Percentiles rank a stretch among this genome's conserved stretches.
These are phyloP conservation scores for Drosophila birchii DNA, from an alignment of 2,888 invertebrate species.

Conservation along the genomic window DNA sequence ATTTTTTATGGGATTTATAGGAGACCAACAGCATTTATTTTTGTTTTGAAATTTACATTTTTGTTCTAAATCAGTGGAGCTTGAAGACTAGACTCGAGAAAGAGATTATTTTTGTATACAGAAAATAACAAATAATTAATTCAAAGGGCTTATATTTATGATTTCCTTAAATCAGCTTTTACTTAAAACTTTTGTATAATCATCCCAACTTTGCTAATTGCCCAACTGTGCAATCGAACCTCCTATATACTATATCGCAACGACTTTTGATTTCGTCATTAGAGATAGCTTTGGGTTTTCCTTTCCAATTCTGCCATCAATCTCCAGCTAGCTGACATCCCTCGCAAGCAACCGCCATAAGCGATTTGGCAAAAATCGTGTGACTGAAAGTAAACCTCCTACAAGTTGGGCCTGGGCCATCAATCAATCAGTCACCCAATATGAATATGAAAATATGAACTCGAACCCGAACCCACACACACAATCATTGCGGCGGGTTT, in stretches of 20 bases:
- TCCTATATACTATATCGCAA: not conserved
- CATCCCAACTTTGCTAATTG: slow-evolving; percentile 13
- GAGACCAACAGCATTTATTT: slow-evolving; percentile 2
- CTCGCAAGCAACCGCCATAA: slow-evolving; percentile 7
- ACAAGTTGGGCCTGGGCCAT: slow-evolving; percentile 25
- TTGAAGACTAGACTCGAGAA: not conserved
- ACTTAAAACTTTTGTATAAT: slow-evolving; percentile 1
- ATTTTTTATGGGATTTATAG: slow-evolving; percentile 2
- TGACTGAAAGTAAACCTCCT: slow-evolving; percentile 37
- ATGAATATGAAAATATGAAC: slow-evolving; percentile 47
- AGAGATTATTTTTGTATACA: not conserved
- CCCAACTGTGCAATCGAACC: slow-evolving; percentile 17
- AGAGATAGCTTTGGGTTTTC: slow-evolving; percentile 31
- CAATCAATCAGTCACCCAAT: slow-evolving; percentile 49
- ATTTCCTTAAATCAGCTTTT: not conserved
- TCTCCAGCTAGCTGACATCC: slow-evolving; percentile 29
- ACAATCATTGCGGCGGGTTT: slow-evolving; percentile 33
- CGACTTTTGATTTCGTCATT: slow-evolving; percentile 27
- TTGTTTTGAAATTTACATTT: slow-evolving; percentile 17
- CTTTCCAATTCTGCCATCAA: slow-evolving; percentile 41
- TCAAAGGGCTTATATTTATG: not conserved
- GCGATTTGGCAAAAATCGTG: slow-evolving; percentile 40
- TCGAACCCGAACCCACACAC: slow-evolving; percentile 30
- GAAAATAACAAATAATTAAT: not conserved
- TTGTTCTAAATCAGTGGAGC: not conserved